These are phyloP conservation scores for Tympanuchus pallidicinctus DNA, from an alignment of 2,113 vertebrate genomes.

Conservation along the genomic window DNA sequence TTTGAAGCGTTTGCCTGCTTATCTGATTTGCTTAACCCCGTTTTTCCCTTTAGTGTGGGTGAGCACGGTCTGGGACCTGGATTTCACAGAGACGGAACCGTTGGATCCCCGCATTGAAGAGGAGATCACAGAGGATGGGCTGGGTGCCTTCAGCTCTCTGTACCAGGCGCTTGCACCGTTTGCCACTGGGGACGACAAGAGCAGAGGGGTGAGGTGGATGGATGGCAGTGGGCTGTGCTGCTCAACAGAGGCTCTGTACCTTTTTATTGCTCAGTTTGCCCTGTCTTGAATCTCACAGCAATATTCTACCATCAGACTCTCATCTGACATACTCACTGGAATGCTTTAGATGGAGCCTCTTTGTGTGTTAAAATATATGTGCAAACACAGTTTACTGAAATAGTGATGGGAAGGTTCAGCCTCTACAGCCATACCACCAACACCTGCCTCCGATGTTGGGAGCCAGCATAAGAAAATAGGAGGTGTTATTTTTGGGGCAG, in stretches of 20 bases:
- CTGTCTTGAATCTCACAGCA: accelerated
- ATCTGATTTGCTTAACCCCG: background rate
- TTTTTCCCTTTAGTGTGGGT: conserved; percentile 84
- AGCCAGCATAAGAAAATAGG: too few species aligned
- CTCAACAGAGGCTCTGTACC: accelerated
- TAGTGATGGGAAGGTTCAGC: too few species aligned
- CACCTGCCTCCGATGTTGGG: too few species aligned
- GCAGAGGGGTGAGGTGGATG: conserved; percentile 45
- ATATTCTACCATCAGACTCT: accelerated
- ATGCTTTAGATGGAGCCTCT: background rate
- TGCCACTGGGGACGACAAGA: conserved; percentile 32
- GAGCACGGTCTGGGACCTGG: conserved; percentile 85
- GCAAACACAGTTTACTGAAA: too few species aligned
- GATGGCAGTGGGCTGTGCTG: accelerated
- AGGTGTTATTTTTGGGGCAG: too few species aligned
- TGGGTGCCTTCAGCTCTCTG: conserved; percentile 76
- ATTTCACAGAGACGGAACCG: conserved; percentile 86
- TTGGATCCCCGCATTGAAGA: conserved; percentile 78
- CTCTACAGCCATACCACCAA: too few species aligned
- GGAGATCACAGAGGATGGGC: conserved; percentile 70
- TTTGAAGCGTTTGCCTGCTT: background rate
- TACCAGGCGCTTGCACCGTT: conserved; percentile 74
- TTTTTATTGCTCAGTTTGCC: background rate
- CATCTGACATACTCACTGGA: accelerated
- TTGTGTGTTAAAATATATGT: background rate